phyloP scores from a whole-genome alignment of 1,140 invertebrate species.

The Drosophila nigrodunni region DNA sequence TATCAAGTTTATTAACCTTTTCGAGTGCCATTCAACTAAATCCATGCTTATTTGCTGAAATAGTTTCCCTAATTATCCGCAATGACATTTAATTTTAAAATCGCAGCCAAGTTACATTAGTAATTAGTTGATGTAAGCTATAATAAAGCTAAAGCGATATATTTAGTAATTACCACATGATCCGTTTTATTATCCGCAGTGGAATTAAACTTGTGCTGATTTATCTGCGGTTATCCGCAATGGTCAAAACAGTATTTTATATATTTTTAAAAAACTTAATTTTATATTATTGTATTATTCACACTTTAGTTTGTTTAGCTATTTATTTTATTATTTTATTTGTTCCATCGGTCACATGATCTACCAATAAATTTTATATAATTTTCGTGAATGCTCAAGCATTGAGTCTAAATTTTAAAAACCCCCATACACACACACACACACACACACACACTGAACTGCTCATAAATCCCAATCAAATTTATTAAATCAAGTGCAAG shows the following conservation, averaged over 20 bases:
- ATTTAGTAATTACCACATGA: background rate
- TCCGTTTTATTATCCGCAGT: background rate
- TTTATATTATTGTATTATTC: conserved; percentile 11
- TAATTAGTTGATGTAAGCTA: background rate
- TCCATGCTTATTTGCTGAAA: background rate
- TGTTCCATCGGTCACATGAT: conserved; percentile 36
- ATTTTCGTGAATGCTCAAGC: conserved; percentile 26
- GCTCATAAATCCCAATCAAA: conserved; percentile 77
- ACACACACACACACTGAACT: background rate
- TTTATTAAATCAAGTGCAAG: conserved; percentile 79
- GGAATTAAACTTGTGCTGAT: background rate
- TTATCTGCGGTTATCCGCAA: background rate
- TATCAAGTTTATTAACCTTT: background rate
- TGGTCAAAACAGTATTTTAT: background rate
- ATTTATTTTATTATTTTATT: conserved; percentile 4
- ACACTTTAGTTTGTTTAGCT: conserved; percentile 1
- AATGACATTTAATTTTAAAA: conserved; percentile 2
- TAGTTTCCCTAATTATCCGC: conserved; percentile 15
- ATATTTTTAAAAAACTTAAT: conserved; percentile 11
- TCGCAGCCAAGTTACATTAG: background rate
- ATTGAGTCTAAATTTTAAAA: conserved; percentile 47
- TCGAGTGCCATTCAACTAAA: too few relatives aligned
- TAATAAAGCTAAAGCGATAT: background rate
- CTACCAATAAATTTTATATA: conserved; percentile 33
- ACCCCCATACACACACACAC: too few relatives aligned